Percentiles rank a stretch among this genome's conserved stretches.
These are phyloP conservation scores for Dasypus novemcinctus DNA, from an alignment of 2,113 vertebrate species.

Conservation along the genomic window DNA sequence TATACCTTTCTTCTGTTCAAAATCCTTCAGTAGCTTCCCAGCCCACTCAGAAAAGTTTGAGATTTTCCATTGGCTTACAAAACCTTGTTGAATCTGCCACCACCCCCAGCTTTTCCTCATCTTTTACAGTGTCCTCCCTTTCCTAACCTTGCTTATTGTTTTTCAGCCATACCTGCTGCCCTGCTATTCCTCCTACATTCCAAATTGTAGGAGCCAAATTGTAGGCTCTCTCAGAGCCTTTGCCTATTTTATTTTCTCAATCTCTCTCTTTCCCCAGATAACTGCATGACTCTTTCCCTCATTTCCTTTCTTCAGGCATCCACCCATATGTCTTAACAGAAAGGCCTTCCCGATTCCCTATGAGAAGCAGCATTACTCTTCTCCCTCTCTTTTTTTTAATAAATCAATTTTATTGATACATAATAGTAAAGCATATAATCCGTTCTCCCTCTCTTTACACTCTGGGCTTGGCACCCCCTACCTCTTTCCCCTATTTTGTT, in stretches of 20 bases:
- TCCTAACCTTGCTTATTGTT: slow-evolving; percentile 7
- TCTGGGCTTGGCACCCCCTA: background rate
- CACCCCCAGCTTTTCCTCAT: background rate
- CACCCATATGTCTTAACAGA: background rate
- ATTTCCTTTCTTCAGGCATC: background rate
- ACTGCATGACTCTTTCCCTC: background rate
- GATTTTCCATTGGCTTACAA: background rate
- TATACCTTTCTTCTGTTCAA: no score
- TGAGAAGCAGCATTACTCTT: background rate
- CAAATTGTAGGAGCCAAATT: no score
- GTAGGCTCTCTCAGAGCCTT: no score
- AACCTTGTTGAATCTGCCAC: background rate
- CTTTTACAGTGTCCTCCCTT: background rate
- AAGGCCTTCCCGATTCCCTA: background rate
- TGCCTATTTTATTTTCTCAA: slow-evolving; percentile 1
- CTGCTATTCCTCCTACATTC: background rate
- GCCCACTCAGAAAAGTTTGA: background rate
- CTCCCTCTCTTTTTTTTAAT: background rate
- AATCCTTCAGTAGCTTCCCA: background rate
- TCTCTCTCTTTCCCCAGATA: background rate
- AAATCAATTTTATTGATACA: no score
- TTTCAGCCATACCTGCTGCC: background rate
- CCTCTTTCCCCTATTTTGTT: background rate
- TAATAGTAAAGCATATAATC: no score
- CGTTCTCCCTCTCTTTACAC: background rate